Evolutionary conservation across 1,140 invertebrate species (phyloP).

Genomic region (Trichoplusia ni): DNA sequence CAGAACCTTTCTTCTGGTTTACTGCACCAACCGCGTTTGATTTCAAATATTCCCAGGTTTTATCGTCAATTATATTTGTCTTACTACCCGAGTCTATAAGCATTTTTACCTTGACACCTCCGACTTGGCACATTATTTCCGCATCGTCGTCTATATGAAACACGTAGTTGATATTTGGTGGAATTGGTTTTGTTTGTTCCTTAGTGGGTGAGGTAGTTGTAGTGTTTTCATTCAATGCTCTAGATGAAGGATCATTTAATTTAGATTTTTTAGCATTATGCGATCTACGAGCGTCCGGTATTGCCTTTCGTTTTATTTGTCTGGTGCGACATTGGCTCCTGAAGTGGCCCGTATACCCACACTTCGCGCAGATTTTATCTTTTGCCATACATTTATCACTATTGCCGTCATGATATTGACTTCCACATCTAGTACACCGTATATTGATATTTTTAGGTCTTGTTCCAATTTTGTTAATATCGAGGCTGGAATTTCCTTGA

Average conservation of each 20-base stretch:
- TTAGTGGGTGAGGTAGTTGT: too few relatives aligned
- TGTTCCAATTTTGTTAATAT: background rate
- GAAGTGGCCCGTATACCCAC: slow-evolving; percentile 38
- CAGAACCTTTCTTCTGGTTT: slow-evolving; percentile 36
- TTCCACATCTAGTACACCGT: background rate
- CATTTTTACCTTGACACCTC: too few relatives aligned
- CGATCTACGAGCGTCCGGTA: slow-evolving; percentile 3
- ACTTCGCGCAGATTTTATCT: slow-evolving; percentile 36
- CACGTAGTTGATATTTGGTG: slow-evolving; percentile 30
- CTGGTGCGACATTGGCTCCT: slow-evolving; percentile 6
- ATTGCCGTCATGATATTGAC: background rate
- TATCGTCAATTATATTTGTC: slow-evolving; percentile 42
- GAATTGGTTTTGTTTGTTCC: background rate
- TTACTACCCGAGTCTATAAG: slow-evolving; percentile 49
- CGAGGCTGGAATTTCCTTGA: background rate
- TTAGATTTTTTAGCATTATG: too few relatives aligned
- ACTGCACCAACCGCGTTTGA: background rate
- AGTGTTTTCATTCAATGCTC: too few relatives aligned
- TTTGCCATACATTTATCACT: slow-evolving; percentile 20
- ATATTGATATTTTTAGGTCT: background rate
- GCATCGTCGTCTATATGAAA: slow-evolving; percentile 38
- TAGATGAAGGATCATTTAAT: background rate
- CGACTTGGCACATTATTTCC: slow-evolving; percentile 33
- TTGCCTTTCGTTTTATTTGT: background rate
- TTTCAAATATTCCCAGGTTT: slow-evolving; percentile 40